These are phyloP conservation scores for Leucophora obtusa DNA, from an alignment of 2,888 invertebrate genomes.

Conservation along the genomic window DNA sequence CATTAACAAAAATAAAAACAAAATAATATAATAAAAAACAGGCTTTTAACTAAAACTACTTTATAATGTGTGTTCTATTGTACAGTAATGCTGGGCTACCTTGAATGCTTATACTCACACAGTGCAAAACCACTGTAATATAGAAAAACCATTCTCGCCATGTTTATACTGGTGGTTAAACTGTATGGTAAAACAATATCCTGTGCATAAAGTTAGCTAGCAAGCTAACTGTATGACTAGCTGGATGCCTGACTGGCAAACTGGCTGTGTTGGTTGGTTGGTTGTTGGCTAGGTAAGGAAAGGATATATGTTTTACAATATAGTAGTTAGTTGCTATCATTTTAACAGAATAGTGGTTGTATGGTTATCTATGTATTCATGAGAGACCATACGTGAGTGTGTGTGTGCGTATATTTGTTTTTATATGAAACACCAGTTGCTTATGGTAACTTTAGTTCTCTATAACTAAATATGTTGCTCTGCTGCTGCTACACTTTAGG, in stretches of 20 bases:
- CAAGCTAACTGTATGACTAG: not conserved
- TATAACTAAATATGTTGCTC: conserved; percentile 34
- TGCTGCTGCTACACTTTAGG: conserved; percentile 20
- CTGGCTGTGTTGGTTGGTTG: not conserved
- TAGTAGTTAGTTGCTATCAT: conserved; percentile 36
- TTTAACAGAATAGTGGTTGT: conserved; percentile 50
- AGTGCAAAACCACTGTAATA: conserved; percentile 55
- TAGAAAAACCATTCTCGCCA: conserved; percentile 51
- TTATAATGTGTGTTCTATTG: conserved; percentile 31
- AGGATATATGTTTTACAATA: conserved; percentile 23
- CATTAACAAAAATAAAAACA: not conserved
- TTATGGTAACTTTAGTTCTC: conserved; percentile 66
- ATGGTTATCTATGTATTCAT: conserved; percentile 7
- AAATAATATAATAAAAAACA: conserved; percentile 11
- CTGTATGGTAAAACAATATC: conserved; percentile 46
- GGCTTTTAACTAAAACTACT: conserved; percentile 22
- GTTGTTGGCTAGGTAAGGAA: not conserved
- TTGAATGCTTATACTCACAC: conserved; percentile 26
- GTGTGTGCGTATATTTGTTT: conserved; percentile 11
- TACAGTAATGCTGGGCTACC: conserved; percentile 32
- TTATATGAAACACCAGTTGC: conserved; percentile 74
- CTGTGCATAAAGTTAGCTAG: conserved; percentile 11
- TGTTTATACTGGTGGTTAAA: conserved; percentile 56
- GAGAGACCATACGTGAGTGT: conserved; percentile 40
- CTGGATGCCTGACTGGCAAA: not conserved